Conservation (phyloP, 2,797 vertebrate species). For the Melanotaenia parkinsoni region DNA sequence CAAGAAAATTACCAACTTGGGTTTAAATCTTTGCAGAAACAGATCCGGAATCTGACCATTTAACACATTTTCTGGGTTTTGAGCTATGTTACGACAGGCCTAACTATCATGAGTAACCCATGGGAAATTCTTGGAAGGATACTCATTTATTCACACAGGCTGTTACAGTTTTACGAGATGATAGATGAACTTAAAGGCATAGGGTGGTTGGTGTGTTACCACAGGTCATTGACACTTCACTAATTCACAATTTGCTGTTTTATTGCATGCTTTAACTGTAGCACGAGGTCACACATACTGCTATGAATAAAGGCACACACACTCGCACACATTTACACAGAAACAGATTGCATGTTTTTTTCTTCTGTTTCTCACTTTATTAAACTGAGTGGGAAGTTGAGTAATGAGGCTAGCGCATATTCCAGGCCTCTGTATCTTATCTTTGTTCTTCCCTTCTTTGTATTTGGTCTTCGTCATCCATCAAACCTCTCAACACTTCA, state of each 20-base stretch:
- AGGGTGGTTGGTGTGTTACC: slow-evolving; percentile 58
- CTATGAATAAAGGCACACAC: slow-evolving; percentile 4
- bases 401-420: slow-evolving; percentile 50
- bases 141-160: slow-evolving; percentile 20
- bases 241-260: slow-evolving; percentile 68
- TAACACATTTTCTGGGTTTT: slow-evolving; percentile 54
- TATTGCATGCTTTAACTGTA: slow-evolving; percentile 54
- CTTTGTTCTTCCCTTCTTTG: slow-evolving; percentile 40
- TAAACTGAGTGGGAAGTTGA: slow-evolving; percentile 56
- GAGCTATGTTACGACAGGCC: slow-evolving; percentile 21
- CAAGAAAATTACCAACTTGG: slow-evolving; percentile 45
- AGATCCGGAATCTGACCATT: slow-evolving; percentile 48
- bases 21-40: slow-evolving; percentile 39
- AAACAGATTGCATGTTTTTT: slow-evolving; percentile 35
- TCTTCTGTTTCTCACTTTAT: slow-evolving; percentile 34
- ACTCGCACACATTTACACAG: neutral
- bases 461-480: slow-evolving; percentile 28
- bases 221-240: slow-evolving; percentile 75
- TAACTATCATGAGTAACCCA: slow-evolving; percentile 41
- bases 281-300: slow-evolving; percentile 45
- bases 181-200: slow-evolving; percentile 57
- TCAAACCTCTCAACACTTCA: slow-evolving; percentile 33
- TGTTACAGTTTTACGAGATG: slow-evolving; percentile 64
- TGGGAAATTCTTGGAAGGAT: slow-evolving; percentile 46
- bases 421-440: slow-evolving; percentile 60